A percentile compares a stretch with the other conserved stretches of the same genome.
These are phyloP conservation scores for Alcedo quadribrachys DNA, from an alignment of 2,797 vertebrate genomes.

Conservation along the genomic window DNA sequence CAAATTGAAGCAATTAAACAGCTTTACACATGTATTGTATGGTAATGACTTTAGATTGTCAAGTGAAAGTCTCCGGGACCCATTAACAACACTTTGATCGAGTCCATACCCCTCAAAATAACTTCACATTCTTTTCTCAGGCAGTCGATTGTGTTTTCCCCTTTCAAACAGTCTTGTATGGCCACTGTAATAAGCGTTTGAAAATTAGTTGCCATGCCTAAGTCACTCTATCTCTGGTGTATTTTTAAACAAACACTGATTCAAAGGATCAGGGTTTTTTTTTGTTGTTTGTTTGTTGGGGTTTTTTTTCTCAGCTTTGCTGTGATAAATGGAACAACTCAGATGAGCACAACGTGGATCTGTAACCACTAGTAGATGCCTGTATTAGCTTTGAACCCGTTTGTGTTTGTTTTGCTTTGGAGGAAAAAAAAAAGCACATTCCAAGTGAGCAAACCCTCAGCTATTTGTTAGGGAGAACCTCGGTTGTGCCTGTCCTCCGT, in stretches of 20 bases:
- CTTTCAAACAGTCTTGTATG: background rate
- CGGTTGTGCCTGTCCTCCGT: background rate
- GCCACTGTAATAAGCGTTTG: background rate
- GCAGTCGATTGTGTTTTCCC: background rate
- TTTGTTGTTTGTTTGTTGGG: background rate
- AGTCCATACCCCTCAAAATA: background rate
- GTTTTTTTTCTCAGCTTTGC: background rate
- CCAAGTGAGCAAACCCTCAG: background rate
- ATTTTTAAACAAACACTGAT: background rate
- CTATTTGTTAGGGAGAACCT: background rate
- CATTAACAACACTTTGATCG: background rate
- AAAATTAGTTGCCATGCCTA: background rate
- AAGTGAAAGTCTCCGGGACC: background rate
- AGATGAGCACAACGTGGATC: background rate
- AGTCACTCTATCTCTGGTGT: background rate
- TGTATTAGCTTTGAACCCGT: background rate
- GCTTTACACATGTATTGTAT: background rate
- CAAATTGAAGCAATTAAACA: conserved; percentile 14
- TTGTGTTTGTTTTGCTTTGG: background rate
- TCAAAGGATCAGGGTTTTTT: background rate
- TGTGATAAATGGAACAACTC: background rate
- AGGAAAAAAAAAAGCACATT: background rate
- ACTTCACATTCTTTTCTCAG: background rate
- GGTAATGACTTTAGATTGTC: background rate
- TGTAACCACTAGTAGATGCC: background rate